Evolutionary conservation across 2,797 vertebrate species (phyloP).

Genomic region (Falco cherrug): DNA sequence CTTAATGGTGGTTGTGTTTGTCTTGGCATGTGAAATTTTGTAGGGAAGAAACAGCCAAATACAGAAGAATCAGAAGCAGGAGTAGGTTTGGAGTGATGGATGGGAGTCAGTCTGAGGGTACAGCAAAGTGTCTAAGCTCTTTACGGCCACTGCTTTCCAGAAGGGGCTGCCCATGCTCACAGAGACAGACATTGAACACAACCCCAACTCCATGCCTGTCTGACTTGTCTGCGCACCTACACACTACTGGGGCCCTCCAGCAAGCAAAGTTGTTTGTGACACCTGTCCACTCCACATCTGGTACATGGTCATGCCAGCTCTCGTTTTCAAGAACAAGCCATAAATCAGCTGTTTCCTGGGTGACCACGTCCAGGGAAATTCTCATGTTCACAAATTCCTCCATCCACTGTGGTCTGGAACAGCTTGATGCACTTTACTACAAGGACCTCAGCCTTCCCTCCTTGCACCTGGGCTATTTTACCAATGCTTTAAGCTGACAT

Average conservation of each 20-base stretch:
- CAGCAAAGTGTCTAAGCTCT: neutral
- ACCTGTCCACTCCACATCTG: too few species aligned
- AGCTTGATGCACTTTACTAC: neutral
- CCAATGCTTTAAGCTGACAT: neutral
- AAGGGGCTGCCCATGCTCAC: neutral
- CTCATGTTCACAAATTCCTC: neutral
- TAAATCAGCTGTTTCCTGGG: neutral
- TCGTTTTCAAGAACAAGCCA: neutral
- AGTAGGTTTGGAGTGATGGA: neutral
- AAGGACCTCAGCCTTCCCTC: neutral
- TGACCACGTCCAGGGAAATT: neutral
- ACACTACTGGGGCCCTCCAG: neutral
- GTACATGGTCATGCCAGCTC: neutral
- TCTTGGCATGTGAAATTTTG: neutral
- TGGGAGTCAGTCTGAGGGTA: neutral
- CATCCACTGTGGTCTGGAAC: neutral
- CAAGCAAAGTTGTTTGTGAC: neutral
- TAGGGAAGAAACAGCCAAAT: neutral
- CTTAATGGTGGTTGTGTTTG: neutral
- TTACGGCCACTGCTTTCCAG: neutral
- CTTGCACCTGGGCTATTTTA: neutral
- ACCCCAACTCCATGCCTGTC: neutral
- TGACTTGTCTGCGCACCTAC: neutral
- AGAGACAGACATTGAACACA: rapidly evolving
- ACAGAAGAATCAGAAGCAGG: neutral